Evolutionary conservation across 64 coral and sea anemone species (phyloP), one percentile per base, ranked within the genome.

Genomic region (Dendrophyllia cribrosa): DNA sequence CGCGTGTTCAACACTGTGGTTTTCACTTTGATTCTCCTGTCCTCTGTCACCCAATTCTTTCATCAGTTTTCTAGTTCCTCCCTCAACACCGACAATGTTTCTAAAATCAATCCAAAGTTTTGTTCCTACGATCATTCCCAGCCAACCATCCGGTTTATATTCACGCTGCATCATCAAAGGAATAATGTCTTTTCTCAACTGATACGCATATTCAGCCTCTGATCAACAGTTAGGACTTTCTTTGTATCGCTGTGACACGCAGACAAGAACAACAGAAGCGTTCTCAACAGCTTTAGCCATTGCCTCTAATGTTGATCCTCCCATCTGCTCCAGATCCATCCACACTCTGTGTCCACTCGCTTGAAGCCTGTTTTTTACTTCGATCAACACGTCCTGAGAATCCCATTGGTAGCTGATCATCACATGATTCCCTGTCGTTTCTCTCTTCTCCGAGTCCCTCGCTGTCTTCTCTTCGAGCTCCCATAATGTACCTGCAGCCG

Each of bases 361-460:
- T 51, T 93, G 84, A 43, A 93, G 84, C 20, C 78, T 93, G 74
- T 88, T 93, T 78, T 93, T 93, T 34, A 93, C 85, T 58, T 88
- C 62, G 9, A 81, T 70, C 74, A 93, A 79, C 7, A 78, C 59
- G 13, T 77, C 26, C 75, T 93, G 91, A 19, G 78, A 75, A 59
- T 93, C 91, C 91, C 91, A 93, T 59, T 93, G 91, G 75, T 93
- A 93, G 51, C 91, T 93, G 63, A 93, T 93, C 91, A 93, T 93
- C 65, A 93, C 84, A 74, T 93, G 91, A 34, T 93, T 93, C 52
- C 51, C 43, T 7, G 56, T 59, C 17, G 62, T 14, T 21, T 86
- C 51, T 22, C 8, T 79, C 23, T 12, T 51, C n/a, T 22, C 82
- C 8, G 5, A 25, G 59, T 43, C 15, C 43, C 82, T 86, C 7